Percentiles rank a stretch among this genome's conserved stretches.
Conservation (phyloP, 2,888 invertebrate genomes). For the Phaonia tiefii region DNA sequence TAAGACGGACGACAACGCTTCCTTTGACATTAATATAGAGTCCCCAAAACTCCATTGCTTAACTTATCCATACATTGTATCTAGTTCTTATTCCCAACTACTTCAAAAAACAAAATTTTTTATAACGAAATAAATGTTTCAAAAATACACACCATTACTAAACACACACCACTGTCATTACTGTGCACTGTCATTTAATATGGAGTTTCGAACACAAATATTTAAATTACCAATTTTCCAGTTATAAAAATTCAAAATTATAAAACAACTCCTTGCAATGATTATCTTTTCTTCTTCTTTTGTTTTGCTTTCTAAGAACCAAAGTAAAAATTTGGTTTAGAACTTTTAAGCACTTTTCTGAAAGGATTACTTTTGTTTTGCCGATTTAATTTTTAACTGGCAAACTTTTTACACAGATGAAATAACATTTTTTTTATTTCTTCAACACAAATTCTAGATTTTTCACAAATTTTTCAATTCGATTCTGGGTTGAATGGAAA, state of each 20-base stretch:
- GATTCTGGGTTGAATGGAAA: background rate
- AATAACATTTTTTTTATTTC: constrained; percentile 2
- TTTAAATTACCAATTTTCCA: constrained; percentile 39
- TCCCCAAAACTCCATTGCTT: too few species aligned
- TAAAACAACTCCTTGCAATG: constrained; percentile 7
- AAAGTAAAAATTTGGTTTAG: too few species aligned
- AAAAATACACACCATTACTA: constrained; percentile 78
- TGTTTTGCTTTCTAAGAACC: too few species aligned
- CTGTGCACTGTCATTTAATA: constrained; percentile 80
- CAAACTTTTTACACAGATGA: constrained; percentile 23
- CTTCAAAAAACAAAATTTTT: background rate
- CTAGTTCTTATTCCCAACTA: too few species aligned
- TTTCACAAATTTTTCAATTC: background rate
- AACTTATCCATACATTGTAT: too few species aligned
- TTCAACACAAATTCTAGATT: too few species aligned
- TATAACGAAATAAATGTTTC: constrained; percentile 14
- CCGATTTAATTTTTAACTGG: background rate
- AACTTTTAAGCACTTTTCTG: background rate
- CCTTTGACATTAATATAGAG: too few species aligned
- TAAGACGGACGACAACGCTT: too few species aligned
- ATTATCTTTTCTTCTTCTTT: too few species aligned
- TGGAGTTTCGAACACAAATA: constrained; percentile 58
- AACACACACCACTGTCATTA: constrained; percentile 80
- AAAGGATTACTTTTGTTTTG: background rate
- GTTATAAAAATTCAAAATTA: constrained; percentile 42